These are phyloP conservation scores for Pavo muticus DNA, from an alignment of 2,113 vertebrate species.

Conservation along the genomic window DNA sequence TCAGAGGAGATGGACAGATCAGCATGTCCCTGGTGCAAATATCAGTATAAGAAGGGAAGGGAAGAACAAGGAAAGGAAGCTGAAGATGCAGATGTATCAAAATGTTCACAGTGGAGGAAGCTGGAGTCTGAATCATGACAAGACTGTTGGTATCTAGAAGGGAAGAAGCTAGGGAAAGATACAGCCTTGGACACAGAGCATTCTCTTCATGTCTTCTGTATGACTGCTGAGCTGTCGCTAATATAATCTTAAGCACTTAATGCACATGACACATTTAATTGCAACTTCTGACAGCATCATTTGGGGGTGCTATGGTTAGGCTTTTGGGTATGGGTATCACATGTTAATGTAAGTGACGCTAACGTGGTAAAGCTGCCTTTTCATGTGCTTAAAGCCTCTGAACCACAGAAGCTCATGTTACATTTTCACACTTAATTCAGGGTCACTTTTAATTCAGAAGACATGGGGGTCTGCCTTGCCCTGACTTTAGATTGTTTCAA, in stretches of 20 bases:
- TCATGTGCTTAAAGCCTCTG: background rate
- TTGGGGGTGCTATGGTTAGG: background rate
- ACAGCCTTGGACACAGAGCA: background rate
- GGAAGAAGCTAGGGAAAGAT: background rate
- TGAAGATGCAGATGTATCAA: background rate
- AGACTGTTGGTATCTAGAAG: background rate
- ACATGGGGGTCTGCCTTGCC: background rate
- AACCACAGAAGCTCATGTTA: background rate
- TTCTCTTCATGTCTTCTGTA: background rate
- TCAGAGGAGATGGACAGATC: no score
- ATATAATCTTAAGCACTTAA: background rate
- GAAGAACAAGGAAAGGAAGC: background rate
- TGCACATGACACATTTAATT: background rate
- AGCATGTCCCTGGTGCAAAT: background rate
- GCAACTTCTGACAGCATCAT: background rate
- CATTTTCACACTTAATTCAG: background rate
- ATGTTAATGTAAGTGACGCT: background rate
- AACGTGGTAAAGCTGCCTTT: background rate
- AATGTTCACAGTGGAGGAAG: background rate
- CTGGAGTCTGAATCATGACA: background rate
- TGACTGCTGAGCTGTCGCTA: background rate
- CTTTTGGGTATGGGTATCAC: background rate
- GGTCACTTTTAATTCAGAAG: background rate
- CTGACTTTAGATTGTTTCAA: background rate
- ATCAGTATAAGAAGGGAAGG: background rate